Evolutionary conservation across 2,888 invertebrate genomes (phyloP), one percentile per base, ranked within the genome.

Genomic region (Subacronicta megacephala): DNA sequence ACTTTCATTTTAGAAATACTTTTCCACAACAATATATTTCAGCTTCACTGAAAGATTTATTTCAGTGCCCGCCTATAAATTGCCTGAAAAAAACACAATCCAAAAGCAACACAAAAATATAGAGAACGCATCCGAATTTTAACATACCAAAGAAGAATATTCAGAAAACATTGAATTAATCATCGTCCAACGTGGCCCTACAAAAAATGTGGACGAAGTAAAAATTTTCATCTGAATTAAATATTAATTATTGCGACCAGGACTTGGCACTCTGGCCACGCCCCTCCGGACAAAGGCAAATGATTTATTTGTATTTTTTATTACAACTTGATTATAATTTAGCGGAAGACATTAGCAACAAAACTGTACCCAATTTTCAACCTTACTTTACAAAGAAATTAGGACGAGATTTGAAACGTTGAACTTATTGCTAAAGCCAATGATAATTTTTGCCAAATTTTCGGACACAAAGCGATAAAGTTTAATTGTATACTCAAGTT

Each of bases 251-350:
- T 79, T 78, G 69, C 68, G 65, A 53, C 57, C 74, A 64, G 77
- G 72, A 67, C 72, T 67, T 71, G 77, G 68, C 69, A 65, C 53
- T 33, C 68, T 56, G 62, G 38, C 64, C 67, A 55, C 77, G 61
- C 71, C 63, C 66, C 61, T 43, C 33, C 53, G 69, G 68, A 78
- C 77, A 76, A 78, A 79, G 65, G 62, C 57, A 75, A 79, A 81
- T 78, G 77, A 82, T 82, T 82, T 78, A 81, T 80, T 81, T 68
- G 68, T 71, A 68, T 76, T 70, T 75, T 75, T 77, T 78, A 72
- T 68, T 72, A 73, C 62, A 53, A 64, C 75, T 69, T 74, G 75
- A 81, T 80, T 81, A 72, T 77, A 78, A 78, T 81, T 77, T 74
- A 72, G 67, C 70, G 61, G 65, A 66, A 73, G 67, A 65, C 60